Percentiles rank a stretch among this genome's conserved stretches.
These are phyloP conservation scores for Blastobasis adustella DNA, from an alignment of 2,888 invertebrate genomes.

Conservation along the genomic window DNA sequence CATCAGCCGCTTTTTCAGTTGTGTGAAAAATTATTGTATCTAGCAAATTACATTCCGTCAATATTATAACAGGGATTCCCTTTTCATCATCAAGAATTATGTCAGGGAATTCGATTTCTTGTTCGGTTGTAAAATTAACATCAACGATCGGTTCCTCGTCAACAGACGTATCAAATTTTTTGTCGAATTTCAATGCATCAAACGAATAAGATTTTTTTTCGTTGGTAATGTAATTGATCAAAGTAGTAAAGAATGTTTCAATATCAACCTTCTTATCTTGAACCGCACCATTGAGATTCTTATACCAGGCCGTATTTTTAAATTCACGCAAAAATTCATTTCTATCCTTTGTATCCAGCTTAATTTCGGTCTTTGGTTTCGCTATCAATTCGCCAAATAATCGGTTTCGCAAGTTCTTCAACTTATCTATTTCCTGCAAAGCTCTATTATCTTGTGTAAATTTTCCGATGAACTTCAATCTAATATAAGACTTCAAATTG, in stretches of 20 bases:
- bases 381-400: conserved; percentile 20
- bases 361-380: conserved; percentile 6
- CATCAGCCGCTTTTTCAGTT: conserved; percentile 1
- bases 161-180: conserved; percentile 15
- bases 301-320: conserved; percentile 23
- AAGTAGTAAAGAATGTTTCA: neutral
- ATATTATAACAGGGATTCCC: conserved; percentile 34
- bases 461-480: conserved; percentile 26
- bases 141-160: conserved; percentile 25
- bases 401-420: conserved; percentile 23
- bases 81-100: conserved; percentile 33
- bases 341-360: conserved; percentile 22
- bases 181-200: conserved; percentile 30
- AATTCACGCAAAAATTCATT: conserved; percentile 21
- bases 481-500: conserved; percentile 29
- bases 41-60: conserved; percentile 25
- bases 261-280: neutral
- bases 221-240: conserved; percentile 1
- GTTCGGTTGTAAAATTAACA: conserved; percentile 24
- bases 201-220: conserved; percentile 33
- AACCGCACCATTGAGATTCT: conserved; percentile 1
- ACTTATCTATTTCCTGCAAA: conserved; percentile 26
- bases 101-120: conserved; percentile 39
- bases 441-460: conserved; percentile 11
- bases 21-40: conserved; percentile 30